A percentile compares a stretch with the other conserved stretches of the same genome.
Conservation (phyloP, 2,797 vertebrate genomes). For the Coranthus polyacanthus region DNA sequence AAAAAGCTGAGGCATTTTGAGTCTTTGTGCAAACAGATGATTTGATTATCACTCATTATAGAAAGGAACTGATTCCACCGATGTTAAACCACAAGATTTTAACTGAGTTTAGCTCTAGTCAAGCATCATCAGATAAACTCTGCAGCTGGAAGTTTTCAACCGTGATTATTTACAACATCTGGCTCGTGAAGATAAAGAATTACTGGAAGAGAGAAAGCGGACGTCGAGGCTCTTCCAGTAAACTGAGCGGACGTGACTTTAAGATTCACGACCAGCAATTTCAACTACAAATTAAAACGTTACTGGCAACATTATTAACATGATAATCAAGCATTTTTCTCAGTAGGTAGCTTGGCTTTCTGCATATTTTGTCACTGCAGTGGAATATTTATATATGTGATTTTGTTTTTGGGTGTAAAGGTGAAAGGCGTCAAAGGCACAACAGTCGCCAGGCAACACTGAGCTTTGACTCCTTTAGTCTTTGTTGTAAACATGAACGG, state of each 20-base stretch:
- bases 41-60: neutral
- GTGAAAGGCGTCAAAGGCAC: neutral
- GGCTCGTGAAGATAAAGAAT: neutral
- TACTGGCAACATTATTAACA: constrained; percentile 7
- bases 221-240: constrained; percentile 19
- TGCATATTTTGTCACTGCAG: neutral
- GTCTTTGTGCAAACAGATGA: constrained; percentile 46
- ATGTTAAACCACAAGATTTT: too few species aligned
- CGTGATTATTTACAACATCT: constrained; percentile 4
- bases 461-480: constrained; percentile 18
- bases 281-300: constrained; percentile 2
- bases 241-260: neutral
- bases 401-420: neutral
- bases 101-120: neutral
- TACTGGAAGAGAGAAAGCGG: constrained; percentile 9
- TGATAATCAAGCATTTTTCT: constrained; percentile 1
- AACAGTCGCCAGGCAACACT: neutral
- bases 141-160: neutral
- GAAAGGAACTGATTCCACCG: neutral
- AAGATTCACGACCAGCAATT: constrained; percentile 7
- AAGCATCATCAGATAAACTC: neutral
- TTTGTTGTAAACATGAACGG: constrained; percentile 3
- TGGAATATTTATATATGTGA: neutral
- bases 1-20: neutral
- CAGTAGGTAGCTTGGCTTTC: neutral